These are phyloP conservation scores for Pachydiplax longipennis DNA, from an alignment of 2,888 invertebrate species.

Conservation along the genomic window DNA sequence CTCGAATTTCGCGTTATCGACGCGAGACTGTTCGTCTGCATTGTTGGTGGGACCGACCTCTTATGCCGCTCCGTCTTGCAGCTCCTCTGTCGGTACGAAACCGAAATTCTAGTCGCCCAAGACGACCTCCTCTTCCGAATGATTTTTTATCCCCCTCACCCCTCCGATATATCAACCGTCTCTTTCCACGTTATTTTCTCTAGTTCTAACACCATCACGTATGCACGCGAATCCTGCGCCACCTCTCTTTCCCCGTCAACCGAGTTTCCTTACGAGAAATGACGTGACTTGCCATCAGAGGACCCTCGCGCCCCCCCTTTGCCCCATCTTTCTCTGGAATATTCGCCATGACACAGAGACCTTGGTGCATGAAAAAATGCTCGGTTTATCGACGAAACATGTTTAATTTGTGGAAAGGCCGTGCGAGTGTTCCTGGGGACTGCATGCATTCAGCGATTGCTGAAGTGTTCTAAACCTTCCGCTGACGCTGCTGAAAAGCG, in stretches of 20 bases:
- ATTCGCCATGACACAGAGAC: not conserved
- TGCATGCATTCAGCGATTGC: too few species aligned
- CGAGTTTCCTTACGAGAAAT: not conserved
- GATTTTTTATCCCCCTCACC: constrained; percentile 46
- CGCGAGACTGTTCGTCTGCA: constrained; percentile 42
- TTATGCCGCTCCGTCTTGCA: not conserved
- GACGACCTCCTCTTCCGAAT: constrained; percentile 39
- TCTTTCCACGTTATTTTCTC: constrained; percentile 51
- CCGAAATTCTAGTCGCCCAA: constrained; percentile 2
- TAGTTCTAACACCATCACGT: not conserved
- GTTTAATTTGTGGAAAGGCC: not conserved
- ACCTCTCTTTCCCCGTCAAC: not conserved
- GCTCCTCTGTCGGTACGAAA: constrained; percentile 4
- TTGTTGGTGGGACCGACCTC: constrained; percentile 30
- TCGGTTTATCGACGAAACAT: not conserved
- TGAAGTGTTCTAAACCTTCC: too few species aligned
- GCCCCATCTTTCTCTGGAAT: too few species aligned
- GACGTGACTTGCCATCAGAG: not conserved
- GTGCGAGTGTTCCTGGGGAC: too few species aligned
- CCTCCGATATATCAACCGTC: constrained; percentile 50
- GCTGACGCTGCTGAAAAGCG: too few species aligned
- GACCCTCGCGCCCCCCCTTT: not conserved
- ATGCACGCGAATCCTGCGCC: not conserved
- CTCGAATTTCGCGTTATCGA: constrained; percentile 31
- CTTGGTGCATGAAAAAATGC: not conserved